Evolutionary conservation across 2,888 invertebrate genomes (phyloP).

Genomic region (Heliconius ismenius): DNA sequence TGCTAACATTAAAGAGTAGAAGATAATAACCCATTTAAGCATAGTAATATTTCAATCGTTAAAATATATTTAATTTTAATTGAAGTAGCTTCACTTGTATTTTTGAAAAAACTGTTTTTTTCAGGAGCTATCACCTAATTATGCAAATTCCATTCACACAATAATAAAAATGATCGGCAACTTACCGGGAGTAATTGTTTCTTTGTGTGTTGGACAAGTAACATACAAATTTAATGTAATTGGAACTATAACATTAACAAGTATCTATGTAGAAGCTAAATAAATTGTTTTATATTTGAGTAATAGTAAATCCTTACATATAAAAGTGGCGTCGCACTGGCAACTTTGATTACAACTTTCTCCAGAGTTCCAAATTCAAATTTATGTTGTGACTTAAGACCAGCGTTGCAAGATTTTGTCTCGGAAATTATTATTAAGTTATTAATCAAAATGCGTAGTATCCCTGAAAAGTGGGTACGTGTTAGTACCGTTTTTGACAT

Average conservation of each 20-base stretch:
- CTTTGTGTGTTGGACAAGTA: slow-evolving; percentile 84
- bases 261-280: neutral
- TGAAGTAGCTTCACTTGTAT: neutral
- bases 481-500: too few species aligned
- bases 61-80: neutral
- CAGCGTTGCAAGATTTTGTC: too few species aligned
- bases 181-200: slow-evolving; percentile 86
- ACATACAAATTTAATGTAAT: slow-evolving; percentile 75
- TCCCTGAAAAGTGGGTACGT: too few species aligned
- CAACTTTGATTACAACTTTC: too few species aligned
- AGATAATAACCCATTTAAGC: neutral
- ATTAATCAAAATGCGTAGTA: too few species aligned
- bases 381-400: too few species aligned
- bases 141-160: slow-evolving; percentile 87
- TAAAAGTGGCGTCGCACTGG: too few species aligned
- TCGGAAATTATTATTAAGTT: too few species aligned
- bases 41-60: neutral
- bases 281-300: neutral
- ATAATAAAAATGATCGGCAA: slow-evolving; percentile 88
- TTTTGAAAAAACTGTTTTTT: slow-evolving; percentile 47
- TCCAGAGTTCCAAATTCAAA: too few species aligned
- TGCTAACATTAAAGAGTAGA: neutral
- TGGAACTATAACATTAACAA: neutral
- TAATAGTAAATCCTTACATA: too few species aligned
- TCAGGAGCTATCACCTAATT: slow-evolving; percentile 88